phyloP scores from a whole-genome alignment of 2,888 invertebrate genomes.

The Thecophora atra region DNA sequence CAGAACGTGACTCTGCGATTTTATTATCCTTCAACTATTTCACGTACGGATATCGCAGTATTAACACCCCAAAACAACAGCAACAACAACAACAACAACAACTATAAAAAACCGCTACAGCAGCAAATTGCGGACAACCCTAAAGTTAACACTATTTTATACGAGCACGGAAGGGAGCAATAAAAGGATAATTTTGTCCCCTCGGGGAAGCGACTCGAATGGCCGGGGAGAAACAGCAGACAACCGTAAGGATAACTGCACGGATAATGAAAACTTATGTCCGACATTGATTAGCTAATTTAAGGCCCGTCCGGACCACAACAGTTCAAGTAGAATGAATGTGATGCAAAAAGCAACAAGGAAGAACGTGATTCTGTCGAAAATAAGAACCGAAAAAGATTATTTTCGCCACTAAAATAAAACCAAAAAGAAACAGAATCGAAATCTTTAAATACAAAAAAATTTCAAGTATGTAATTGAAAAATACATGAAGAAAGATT shows the following conservation, averaged over 20 bases:
- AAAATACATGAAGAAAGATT: too few species aligned
- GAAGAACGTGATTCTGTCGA: not conserved
- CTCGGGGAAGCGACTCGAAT: not conserved
- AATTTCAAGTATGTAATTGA: too few species aligned
- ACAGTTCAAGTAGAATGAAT: not conserved
- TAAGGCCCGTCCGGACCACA: conserved; percentile 31
- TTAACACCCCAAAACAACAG: conserved; percentile 42
- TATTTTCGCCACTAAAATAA: not conserved
- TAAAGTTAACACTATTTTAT: conserved; percentile 37
- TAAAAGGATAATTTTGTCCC: conserved; percentile 27
- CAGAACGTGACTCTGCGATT: conserved; percentile 60
- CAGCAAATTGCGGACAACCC: conserved; percentile 35
- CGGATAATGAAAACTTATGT: conserved; percentile 45
- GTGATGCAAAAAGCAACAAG: not conserved
- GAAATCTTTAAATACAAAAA: too few species aligned
- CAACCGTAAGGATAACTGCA: not conserved
- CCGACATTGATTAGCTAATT: conserved; percentile 48
- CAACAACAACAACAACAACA: conserved; percentile 20
- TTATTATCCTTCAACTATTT: conserved; percentile 57
- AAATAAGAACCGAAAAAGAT: not conserved
- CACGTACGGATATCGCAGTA: conserved; percentile 47
- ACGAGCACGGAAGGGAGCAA: conserved; percentile 5
- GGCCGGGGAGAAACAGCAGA: not conserved
- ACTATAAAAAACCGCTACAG: not conserved
- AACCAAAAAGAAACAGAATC: too few species aligned